Evolutionary conservation across 2,888 invertebrate species (phyloP).

Genomic region (Cryptocheilus praepositus): DNA sequence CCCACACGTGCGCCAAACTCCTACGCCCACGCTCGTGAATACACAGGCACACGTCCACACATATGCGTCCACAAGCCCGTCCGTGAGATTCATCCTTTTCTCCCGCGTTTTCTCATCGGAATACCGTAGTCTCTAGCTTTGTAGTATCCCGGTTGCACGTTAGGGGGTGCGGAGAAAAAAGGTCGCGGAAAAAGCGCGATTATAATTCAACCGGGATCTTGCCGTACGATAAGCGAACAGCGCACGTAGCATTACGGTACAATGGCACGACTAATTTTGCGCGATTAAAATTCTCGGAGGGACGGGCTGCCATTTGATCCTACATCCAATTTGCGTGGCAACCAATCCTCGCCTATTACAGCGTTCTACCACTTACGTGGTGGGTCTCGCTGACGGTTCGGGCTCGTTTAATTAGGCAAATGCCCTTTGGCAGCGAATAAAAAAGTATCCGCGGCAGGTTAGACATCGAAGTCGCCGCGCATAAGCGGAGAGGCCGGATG

Average conservation of each 20-base stretch:
- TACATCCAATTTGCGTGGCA: background rate
- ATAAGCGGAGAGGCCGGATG: too few relatives aligned
- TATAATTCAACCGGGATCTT: conserved; percentile 26
- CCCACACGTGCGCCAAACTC: too few relatives aligned
- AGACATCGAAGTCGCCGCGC: too few relatives aligned
- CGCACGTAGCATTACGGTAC: conserved; percentile 1
- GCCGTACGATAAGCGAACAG: conserved; percentile 5
- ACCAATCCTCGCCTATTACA: background rate
- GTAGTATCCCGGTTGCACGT: conserved; percentile 4
- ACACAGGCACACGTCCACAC: too few relatives aligned
- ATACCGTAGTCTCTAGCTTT: background rate
- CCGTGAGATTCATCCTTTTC: background rate
- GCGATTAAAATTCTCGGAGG: conserved; percentile 5
- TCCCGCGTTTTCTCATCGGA: background rate
- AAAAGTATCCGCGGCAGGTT: too few relatives aligned
- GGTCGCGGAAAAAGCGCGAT: conserved; percentile 19
- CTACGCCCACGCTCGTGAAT: too few relatives aligned
- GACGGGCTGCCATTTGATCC: conserved; percentile 10
- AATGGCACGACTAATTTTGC: conserved; percentile 7
- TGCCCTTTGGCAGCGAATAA: too few relatives aligned
- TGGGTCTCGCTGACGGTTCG: too few relatives aligned
- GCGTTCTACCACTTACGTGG: too few relatives aligned
- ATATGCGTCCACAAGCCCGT: too few relatives aligned
- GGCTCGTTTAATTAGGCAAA: too few relatives aligned
- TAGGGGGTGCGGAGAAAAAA: background rate